These are phyloP conservation scores for Venturia canescens DNA, from an alignment of 1,140 invertebrate genomes.

Conservation along the genomic window DNA sequence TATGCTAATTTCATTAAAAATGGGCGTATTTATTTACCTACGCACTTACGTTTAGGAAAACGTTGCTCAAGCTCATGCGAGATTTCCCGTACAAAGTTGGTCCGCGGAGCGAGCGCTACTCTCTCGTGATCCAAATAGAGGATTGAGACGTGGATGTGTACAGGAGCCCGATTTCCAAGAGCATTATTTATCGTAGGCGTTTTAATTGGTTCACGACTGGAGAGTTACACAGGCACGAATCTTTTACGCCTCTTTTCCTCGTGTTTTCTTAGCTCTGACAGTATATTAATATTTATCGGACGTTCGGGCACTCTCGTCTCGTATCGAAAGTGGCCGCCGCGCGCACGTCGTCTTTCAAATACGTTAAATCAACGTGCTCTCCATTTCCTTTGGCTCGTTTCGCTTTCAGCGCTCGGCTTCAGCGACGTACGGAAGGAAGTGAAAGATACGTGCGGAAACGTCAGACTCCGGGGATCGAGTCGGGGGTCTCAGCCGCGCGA, in stretches of 20 bases:
- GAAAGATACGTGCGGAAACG: constrained; percentile 11
- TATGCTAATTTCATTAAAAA: too few species aligned
- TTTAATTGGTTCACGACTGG: constrained; percentile 29
- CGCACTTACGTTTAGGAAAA: neutral
- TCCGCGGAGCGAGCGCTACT: neutral
- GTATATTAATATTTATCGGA: constrained; percentile 25
- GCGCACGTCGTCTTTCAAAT: constrained; percentile 16
- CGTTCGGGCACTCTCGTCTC: constrained; percentile 25
- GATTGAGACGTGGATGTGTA: neutral
- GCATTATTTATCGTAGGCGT: constrained; percentile 33
- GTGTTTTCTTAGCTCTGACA: constrained; percentile 19
- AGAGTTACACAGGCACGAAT: neutral
- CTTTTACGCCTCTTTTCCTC: constrained; percentile 9
- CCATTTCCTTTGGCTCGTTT: constrained; percentile 27
- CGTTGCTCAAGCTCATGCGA: neutral
- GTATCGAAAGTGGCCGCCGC: constrained; percentile 16
- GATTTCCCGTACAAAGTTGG: neutral
- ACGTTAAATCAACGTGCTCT: constrained; percentile 24
- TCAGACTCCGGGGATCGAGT: neutral
- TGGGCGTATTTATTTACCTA: neutral
- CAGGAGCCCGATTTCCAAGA: constrained; percentile 10
- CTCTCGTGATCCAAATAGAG: constrained; percentile 32
- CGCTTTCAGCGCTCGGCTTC: constrained; percentile 5
- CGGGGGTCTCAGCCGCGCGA: neutral
- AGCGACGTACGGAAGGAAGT: constrained; percentile 17